These are phyloP conservation scores for Henicopernis longicauda DNA, from an alignment of 2,113 vertebrate genomes.

Conservation along the genomic window DNA sequence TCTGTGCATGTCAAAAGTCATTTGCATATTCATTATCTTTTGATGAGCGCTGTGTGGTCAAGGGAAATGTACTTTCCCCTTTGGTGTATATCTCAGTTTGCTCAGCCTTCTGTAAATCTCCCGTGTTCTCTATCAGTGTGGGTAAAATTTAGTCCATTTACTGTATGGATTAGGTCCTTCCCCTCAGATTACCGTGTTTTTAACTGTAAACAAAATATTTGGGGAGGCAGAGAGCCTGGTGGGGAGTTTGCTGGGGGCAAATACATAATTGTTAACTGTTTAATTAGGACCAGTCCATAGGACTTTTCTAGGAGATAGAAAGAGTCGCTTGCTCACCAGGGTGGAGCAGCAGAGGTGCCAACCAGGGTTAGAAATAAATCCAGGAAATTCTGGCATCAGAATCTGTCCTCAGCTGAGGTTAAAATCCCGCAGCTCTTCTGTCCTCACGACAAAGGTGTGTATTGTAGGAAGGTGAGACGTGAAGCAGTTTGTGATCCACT, in stretches of 20 bases:
- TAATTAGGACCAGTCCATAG: not conserved
- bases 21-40: constrained; percentile 52
- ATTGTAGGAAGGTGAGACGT: not conserved
- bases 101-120: constrained; percentile 2
- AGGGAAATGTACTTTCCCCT: constrained; percentile 8
- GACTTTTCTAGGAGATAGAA: not conserved
- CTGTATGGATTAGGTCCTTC: not conserved
- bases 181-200: not conserved
- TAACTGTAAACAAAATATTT: not conserved
- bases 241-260: not conserved
- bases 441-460: not conserved
- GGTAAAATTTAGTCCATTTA: not conserved
- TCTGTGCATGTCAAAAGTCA: not conserved
- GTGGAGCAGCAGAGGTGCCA: not conserved
- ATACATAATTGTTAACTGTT: not conserved
- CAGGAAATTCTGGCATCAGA: not conserved
- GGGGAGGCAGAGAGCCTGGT: not conserved
- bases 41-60: not conserved
- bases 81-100: not conserved
- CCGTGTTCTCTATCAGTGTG: not conserved
- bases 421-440: not conserved
- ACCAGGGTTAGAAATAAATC: not conserved
- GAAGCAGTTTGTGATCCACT: not conserved
- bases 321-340: fast-evolving
- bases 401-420: not conserved